phyloP scores from a whole-genome alignment of 2,797 vertebrate species.

The Alectoris magna region DNA sequence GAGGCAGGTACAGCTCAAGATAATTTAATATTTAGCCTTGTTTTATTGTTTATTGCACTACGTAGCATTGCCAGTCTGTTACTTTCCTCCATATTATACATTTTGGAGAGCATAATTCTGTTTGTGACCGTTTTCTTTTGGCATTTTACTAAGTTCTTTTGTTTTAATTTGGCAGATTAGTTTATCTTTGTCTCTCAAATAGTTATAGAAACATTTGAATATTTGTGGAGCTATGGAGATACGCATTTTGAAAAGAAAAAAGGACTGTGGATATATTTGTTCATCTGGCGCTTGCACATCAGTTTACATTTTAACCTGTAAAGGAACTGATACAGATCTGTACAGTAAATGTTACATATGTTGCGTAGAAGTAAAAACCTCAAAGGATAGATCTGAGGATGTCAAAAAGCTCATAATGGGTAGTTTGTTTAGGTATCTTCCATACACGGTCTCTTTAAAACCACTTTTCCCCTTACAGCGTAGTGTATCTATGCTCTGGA shows the following conservation, averaged over 20 bases:
- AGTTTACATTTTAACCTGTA: not conserved
- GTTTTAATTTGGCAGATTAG: not conserved
- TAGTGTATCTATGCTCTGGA: not conserved
- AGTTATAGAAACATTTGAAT: not conserved
- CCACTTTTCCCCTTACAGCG: not conserved
- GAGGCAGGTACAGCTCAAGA: not conserved
- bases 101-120: not conserved
- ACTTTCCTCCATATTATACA: fast-evolving
- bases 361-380: fast-evolving
- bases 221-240: not conserved
- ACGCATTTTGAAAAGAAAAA: not conserved
- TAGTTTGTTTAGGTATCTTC: not conserved
- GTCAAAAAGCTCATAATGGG: not conserved
- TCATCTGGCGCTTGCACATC: not conserved
- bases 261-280: not conserved
- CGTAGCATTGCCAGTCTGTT: not conserved
- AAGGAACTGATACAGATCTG: not conserved
- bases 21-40: not conserved
- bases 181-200: not conserved
- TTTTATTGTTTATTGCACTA: not conserved
- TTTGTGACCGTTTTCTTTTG: not conserved
- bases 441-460: not conserved
- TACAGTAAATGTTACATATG: not conserved
- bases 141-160: not conserved
- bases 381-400: not conserved